Conservation (phyloP, 2,113 vertebrate genomes). For the Plotosus lineatus region DNA sequence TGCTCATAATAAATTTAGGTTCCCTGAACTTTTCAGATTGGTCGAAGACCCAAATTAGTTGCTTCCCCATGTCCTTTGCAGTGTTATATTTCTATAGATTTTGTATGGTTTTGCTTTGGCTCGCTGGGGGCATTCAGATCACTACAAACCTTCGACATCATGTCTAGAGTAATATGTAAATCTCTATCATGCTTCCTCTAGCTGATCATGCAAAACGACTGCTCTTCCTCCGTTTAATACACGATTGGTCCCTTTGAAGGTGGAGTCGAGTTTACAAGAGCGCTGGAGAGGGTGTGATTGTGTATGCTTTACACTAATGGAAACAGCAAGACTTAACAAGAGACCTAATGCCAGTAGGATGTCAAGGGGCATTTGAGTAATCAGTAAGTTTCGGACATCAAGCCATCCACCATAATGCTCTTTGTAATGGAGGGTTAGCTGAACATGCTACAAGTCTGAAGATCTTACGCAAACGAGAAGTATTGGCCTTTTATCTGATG, state of each 20-base stretch:
- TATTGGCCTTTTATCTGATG: neutral
- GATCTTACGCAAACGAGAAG: neutral
- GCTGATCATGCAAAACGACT: neutral
- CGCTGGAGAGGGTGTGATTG: neutral
- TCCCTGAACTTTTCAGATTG: neutral
- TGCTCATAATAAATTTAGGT: neutral
- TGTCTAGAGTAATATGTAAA: neutral
- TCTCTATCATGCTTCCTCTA: neutral
- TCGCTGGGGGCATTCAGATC: neutral
- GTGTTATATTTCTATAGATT: neutral
- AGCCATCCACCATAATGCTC: neutral
- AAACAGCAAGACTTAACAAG: neutral
- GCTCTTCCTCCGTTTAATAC: neutral
- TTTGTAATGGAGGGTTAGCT: neutral
- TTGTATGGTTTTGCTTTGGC: neutral
- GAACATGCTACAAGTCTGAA: neutral
- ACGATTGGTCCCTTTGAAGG: neutral
- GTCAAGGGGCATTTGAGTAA: conserved; percentile 26
- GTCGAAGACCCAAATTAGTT: neutral
- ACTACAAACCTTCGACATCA: neutral
- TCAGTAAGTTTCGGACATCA: conserved; percentile 6
- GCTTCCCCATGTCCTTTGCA: neutral
- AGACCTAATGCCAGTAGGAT: neutral
- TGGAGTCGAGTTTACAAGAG: neutral
- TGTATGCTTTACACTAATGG: neutral